These are phyloP conservation scores for Prenolepis imparis DNA, from an alignment of 2,888 invertebrate genomes.

Conservation along the genomic window DNA sequence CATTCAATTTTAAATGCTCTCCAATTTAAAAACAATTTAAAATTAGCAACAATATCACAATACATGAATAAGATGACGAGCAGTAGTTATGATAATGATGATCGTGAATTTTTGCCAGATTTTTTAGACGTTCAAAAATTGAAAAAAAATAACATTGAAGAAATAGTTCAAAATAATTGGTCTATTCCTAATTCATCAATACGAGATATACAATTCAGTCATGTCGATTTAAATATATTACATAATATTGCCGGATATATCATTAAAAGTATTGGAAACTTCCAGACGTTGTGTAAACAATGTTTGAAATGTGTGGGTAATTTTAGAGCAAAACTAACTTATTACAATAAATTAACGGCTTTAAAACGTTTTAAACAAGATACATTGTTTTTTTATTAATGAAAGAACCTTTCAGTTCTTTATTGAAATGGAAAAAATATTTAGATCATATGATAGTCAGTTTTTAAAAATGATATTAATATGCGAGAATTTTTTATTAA, in stretches of 20 bases:
- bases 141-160: neutral
- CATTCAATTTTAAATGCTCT: neutral
- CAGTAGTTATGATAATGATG: neutral
- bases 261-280: neutral
- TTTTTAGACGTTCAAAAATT: neutral
- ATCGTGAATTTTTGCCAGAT: neutral
- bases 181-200: neutral
- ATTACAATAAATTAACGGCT: neutral
- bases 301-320: neutral
- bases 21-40: neutral
- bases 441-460: neutral
- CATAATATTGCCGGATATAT: neutral
- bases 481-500: neutral
- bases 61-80: neutral
- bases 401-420: neutral
- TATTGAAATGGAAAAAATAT: constrained; percentile 1
- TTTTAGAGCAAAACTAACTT: neutral
- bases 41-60: neutral
- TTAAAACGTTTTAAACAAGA: neutral
- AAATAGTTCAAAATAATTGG: neutral
- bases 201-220: neutral
- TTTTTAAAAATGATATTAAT: neutral
- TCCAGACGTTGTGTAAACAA: neutral
- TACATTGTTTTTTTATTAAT: neutral
- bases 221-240: neutral